Base-by-base conservation (phyloP, 2,888 invertebrate species). In the Cybosia mesomella region DNA sequence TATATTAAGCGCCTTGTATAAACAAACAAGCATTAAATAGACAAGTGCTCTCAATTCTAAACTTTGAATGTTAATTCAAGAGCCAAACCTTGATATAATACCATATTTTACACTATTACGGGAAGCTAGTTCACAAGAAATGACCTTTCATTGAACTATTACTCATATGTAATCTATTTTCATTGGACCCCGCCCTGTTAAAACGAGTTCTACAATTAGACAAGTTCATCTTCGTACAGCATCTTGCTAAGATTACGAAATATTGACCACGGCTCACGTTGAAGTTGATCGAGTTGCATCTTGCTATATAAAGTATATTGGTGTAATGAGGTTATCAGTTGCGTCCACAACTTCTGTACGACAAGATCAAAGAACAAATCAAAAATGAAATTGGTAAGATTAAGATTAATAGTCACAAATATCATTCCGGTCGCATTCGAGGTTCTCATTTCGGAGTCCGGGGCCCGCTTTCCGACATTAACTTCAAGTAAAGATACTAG, bases 231-330 rank as follows among this genome's bases (percentile, higher is more conserved):
- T 61, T 61, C 7, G 1, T 59, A 36, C 24, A 24, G 55, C 24
- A 24, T 24, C 8, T 34, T 34, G 24, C 7, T 22, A n/a, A 8
- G 28, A 28, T 61, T 22, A 24, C 39, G 59, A 59, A 24, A 59
- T 24, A 15, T 59, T 39, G 39, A 22, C 21, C 15, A 58, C 28
- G 32, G 8, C 10, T 28, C 28, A 57, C 13, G 57, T n/a, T n/a
- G 8, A 59, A 59, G 59, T 39, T 39, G 59, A 36, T 22, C 22
- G n/a, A 21, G 22, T 15, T 39, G 15, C 36, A 59, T 10, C n/a
- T 55, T 1, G 8, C 83, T 94, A 94, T 94, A 94, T 90, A 94
- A 91, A 93, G 86, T 87, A 88, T 87, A 85, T 86, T 81, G 77
- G 77, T 73, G 81, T 81, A 74, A 76, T 76, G 79, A 86, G 80